phyloP scores from a whole-genome alignment of 2,113 vertebrate species.

The Pelodiscus sinensis region DNA sequence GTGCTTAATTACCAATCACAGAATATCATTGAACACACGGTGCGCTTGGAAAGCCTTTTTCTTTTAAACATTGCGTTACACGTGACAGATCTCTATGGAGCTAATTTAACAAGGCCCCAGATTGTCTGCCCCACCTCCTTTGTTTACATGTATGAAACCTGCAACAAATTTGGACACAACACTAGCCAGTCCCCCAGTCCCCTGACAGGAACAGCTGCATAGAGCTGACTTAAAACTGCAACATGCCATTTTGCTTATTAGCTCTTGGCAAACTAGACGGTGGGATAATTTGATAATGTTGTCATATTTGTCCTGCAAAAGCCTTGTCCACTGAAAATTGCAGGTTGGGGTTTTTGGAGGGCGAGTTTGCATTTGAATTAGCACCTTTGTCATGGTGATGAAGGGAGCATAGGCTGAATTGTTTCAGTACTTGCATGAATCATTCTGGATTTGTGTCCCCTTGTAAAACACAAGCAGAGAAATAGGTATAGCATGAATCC shows the following conservation, averaged over 20 bases:
- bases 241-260: constrained; percentile 27
- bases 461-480: background rate
- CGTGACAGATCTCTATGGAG: constrained; percentile 42
- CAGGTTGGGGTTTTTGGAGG: background rate
- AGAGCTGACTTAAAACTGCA: background rate
- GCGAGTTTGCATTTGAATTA: background rate
- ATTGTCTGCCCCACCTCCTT: constrained; percentile 65
- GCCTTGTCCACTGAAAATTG: background rate
- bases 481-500: background rate
- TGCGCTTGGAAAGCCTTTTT: background rate
- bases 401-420: background rate
- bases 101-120: constrained; percentile 73
- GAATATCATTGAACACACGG: background rate
- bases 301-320: background rate
- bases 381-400: fast-evolving
- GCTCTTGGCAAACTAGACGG: background rate
- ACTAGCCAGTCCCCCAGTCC: constrained; percentile 1
- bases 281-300: background rate
- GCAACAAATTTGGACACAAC: constrained; percentile 70
- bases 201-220: constrained; percentile 31
- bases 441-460: background rate
- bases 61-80: constrained; percentile 16
- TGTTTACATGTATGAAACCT: constrained; percentile 71
- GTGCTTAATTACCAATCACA: background rate
- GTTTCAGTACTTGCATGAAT: background rate